Evolutionary conservation across 2,797 vertebrate species (phyloP).

Genomic region (Denticeps clupeoides): DNA sequence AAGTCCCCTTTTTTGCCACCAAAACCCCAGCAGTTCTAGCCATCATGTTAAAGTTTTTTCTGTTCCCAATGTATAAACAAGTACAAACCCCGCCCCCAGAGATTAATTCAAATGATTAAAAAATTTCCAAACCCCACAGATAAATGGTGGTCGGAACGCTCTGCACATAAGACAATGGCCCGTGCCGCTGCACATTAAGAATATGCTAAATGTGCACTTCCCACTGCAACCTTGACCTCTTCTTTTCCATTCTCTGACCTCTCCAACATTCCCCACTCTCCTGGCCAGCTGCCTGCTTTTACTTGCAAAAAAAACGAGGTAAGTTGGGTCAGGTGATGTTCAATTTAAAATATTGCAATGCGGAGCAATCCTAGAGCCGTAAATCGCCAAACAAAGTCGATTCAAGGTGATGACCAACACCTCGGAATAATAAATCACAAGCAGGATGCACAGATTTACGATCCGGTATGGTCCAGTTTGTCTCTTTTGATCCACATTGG

Average conservation of each 20-base stretch:
- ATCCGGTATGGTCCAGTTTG: too few species aligned
- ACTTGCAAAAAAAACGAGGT: conserved; percentile 35
- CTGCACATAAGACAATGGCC: neutral
- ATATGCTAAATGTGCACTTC: conserved; percentile 32
- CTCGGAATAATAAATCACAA: conserved; percentile 34
- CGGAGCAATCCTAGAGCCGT: conserved; percentile 40
- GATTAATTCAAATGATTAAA: too few species aligned
- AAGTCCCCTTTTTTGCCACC: too few species aligned
- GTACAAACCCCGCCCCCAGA: too few species aligned
- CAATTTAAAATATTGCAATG: conserved; percentile 59
- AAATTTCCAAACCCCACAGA: too few species aligned
- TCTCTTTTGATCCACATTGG: too few species aligned
- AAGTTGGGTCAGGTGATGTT: conserved; percentile 41
- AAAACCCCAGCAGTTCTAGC: too few species aligned
- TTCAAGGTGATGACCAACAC: conserved; percentile 47
- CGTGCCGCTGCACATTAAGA: conserved; percentile 5
- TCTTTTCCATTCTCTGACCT: conserved; percentile 22
- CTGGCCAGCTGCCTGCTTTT: conserved; percentile 18
- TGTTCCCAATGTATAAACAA: too few species aligned
- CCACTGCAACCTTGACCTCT: conserved; percentile 53
- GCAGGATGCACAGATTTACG: neutral
- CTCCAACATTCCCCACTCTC: neutral
- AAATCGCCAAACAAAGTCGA: conserved; percentile 59
- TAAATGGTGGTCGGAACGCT: too few species aligned
- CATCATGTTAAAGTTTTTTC: too few species aligned